phyloP scores from a whole-genome alignment of 2,797 vertebrate genomes.

The Eulemur mongoz region DNA sequence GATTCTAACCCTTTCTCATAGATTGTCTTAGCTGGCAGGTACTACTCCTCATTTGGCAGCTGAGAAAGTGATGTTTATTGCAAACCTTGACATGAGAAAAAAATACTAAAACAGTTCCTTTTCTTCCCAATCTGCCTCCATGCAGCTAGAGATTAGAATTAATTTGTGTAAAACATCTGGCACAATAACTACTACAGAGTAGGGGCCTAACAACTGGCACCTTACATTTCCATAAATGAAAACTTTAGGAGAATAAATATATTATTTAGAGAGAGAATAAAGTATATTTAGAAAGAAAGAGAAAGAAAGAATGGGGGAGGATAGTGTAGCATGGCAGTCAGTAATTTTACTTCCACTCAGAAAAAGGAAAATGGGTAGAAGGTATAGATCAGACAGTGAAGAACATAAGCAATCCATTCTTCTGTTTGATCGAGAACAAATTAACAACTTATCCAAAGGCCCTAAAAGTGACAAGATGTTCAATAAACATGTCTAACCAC shows the following conservation, averaged over 20 bases:
- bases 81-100: neutral
- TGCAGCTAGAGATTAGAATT: conserved; percentile 11
- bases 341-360: neutral
- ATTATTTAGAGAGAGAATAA: neutral
- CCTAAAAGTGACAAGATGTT: neutral
- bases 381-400: neutral
- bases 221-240: conserved; percentile 10
- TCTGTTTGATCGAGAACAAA: neutral
- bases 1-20: conserved; percentile 50
- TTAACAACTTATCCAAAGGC: neutral
- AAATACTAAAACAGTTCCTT: neutral
- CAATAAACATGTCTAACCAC: neutral
- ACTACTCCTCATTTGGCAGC: conserved; percentile 3
- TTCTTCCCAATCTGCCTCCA: neutral
- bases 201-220: neutral
- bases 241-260: neutral
- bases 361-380: neutral
- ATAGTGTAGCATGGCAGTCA: neutral
- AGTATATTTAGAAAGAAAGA: neutral
- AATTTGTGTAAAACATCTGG: neutral
- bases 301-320: neutral
- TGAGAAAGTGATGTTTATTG: conserved; percentile 43
- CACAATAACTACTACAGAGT: neutral
- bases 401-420: neutral
- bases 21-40: neutral